Evolutionary conservation across 2,888 invertebrate genomes (phyloP).

Genomic region (Netelia virgata): DNA sequence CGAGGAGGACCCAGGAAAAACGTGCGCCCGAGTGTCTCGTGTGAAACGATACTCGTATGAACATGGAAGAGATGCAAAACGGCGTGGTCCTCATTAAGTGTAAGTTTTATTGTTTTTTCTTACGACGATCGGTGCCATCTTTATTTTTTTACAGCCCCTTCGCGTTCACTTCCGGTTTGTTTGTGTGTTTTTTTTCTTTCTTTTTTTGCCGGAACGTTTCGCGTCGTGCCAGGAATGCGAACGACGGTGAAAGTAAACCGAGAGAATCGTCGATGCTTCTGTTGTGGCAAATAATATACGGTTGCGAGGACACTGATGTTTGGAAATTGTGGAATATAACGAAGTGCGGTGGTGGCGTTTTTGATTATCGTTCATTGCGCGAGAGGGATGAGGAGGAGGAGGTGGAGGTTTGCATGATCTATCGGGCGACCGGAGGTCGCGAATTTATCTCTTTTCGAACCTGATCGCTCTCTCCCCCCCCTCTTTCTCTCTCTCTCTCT

Average conservation of each 20-base stretch:
- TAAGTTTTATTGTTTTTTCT: constrained; percentile 85
- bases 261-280: background rate
- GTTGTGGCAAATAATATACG: constrained; percentile 1
- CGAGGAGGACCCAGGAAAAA: constrained; percentile 31
- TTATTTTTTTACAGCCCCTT: background rate
- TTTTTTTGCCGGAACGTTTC: background rate
- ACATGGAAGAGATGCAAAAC: constrained; percentile 90
- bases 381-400: background rate
- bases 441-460: constrained; percentile 53
- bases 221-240: background rate
- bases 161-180: constrained; percentile 29
- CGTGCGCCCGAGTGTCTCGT: constrained; percentile 14
- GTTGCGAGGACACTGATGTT: background rate
- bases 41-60: constrained; percentile 74
- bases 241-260: constrained; percentile 35
- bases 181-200: constrained; percentile 6
- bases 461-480: constrained; percentile 29
- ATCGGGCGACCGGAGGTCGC: constrained; percentile 51
- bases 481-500: background rate
- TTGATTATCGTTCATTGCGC: constrained; percentile 14
- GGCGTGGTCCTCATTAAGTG: constrained; percentile 91
- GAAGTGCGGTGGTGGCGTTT: background rate
- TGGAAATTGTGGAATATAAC: background rate
- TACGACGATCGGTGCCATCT: background rate
- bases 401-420: constrained; percentile 1